Base-by-base conservation (phyloP, 2,888 invertebrate genomes). In the Eupithecia insigniata region DNA sequence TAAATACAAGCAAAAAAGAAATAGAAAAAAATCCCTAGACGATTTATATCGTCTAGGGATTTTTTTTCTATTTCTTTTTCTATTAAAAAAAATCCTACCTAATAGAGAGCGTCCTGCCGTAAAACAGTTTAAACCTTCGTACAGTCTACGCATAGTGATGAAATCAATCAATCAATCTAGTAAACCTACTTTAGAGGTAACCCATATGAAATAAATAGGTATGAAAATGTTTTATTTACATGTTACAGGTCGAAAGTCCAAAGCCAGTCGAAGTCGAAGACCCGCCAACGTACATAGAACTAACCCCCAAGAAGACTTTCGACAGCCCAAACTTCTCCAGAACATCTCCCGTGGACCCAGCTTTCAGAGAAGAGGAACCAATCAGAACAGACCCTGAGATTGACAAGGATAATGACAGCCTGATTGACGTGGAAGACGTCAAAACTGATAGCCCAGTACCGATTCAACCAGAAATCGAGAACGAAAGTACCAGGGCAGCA, bases 401-500 rank as follows among this genome's bases (percentile, higher is more conserved):
- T 76, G 93, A 93, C 77, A 94, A 93, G 84, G 94, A 94, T 26
- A 55, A 55, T 72, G 94, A 94, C 76, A 94, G 94, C 73, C 82
- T 94, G 3, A 94, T 94, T 72, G 94, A 94, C 71, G 94, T 94
- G n/a, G 94, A 94, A 87, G 94, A 94, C 73, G 91, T 93, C 10
- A 89, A 87, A 81, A 75, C 84, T 72, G 90, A 91, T 67, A 92
- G 91, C 77, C 91, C 92, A 46, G 80, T 82, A 5, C 83, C 84
- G 6, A 69, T 82, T 22, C 34, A 46, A 30, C 58, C 22, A 34
- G 26, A 61, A 32, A n/a, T 36, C 1, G 79, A 77, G 32, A 83
- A 74, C 34, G 89, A 90, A 83, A 86, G 82, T 86, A 89, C 87
- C 55, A 90, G 82, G 83, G 74, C 80, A 36, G 67, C 86, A 87